phyloP scores from a whole-genome alignment of 92 coral and sea anemone genomes.

The Chrysogorgia sp. region DNA sequence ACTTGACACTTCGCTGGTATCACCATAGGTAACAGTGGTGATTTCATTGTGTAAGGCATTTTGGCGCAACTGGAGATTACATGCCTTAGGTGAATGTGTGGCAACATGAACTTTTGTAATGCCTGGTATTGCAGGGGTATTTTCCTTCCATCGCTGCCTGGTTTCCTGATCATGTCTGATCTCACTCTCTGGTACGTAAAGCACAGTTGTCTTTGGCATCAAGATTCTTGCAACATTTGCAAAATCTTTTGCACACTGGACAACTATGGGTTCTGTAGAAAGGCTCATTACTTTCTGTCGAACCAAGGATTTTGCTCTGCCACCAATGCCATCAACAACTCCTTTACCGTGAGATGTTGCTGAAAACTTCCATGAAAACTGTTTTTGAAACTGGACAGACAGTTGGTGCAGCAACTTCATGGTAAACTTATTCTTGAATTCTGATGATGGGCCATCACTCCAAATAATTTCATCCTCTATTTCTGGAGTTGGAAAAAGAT shows the following conservation, averaged over 20 bases:
- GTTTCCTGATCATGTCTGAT: slow-evolving; percentile 30
- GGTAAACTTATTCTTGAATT: slow-evolving; percentile 72
- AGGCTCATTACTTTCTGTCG: slow-evolving; percentile 51
- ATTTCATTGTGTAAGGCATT: slow-evolving; percentile 4
- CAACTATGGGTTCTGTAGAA: slow-evolving; percentile 32
- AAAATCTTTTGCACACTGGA: slow-evolving; percentile 54
- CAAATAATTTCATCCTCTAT: slow-evolving; percentile 44
- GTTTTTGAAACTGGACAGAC: slow-evolving; percentile 47
- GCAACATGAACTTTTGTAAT: slow-evolving; percentile 54
- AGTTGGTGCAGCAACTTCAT: slow-evolving; percentile 60
- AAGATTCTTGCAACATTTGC: slow-evolving; percentile 42
- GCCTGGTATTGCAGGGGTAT: slow-evolving; percentile 48
- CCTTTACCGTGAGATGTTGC: slow-evolving; percentile 80
- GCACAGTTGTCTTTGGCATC: slow-evolving; percentile 50
- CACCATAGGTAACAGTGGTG: not conserved
- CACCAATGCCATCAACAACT: slow-evolving; percentile 74
- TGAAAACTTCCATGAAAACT: slow-evolving; percentile 67
- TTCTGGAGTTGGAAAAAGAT: slow-evolving; percentile 35
- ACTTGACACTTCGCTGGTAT: not conserved
- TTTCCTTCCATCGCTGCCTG: slow-evolving; percentile 46
- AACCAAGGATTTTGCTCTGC: slow-evolving; percentile 65
- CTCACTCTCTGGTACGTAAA: slow-evolving; percentile 42
- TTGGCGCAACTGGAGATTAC: slow-evolving; percentile 7
- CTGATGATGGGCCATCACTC: slow-evolving; percentile 73
- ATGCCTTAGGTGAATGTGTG: not conserved